Evolutionary conservation across 2,797 vertebrate genomes (phyloP), one percentile per base, ranked within the genome.

Genomic region (Tokudaia muenninki): DNA sequence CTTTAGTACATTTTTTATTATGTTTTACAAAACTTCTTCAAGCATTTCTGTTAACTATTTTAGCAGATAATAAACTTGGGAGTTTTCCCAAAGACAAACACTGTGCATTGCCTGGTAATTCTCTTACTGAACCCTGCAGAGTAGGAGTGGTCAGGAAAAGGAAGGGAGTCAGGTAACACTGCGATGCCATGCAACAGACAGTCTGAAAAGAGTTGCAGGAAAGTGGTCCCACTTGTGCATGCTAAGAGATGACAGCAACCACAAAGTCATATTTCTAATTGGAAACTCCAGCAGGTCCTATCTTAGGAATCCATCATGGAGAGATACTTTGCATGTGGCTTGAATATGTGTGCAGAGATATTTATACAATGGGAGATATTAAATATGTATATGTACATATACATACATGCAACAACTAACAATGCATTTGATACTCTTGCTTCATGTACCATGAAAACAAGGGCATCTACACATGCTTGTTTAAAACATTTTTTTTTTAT

Each of bases 61-160:
- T 19, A 94, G 41, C 78, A 41, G 13, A 67, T 96, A 10, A 59
- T 34, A 92, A 92, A 80, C 59, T 22, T 96, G 74, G 63, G 26
- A 50, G 10, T 67, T 92, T 81, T 59, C 47, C 55, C 78, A 89
- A 72, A 31, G 3, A 21, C 13, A 75, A 80, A 2, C 55, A 52
- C 1, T 65, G 74, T 81, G 13, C 12, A 41, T 92, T 93, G 80
- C 29, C 47, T 86, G 78, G 41, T 70, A 29, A 44, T 81, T 24
- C 70, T 83, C 55, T 87, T 41, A 44, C 34, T 41, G 50, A 2
- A 57, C 31, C 31, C 55, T 92, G 41, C 6, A 59, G 67, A 24
- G 77, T 41, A 16, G 31, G 65, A 59, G 1, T 12, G 29, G 12
- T 65, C 63, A 65, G 12, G 63, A 3, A 41, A 31, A 11, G 29